Evolutionary conservation across 2,888 invertebrate species (phyloP).

Genomic region (Leptogaster cylindrica): DNA sequence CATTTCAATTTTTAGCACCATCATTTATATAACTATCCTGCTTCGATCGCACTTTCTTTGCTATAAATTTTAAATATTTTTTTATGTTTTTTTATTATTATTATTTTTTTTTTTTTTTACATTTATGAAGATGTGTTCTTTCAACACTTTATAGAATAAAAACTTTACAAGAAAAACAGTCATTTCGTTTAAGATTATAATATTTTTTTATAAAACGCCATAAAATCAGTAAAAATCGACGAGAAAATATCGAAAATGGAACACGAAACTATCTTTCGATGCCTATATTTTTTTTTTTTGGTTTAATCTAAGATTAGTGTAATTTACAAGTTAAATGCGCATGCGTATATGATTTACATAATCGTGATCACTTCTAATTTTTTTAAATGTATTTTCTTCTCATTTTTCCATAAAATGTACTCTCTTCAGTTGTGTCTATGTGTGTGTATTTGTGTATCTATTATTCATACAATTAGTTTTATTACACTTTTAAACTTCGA

Average conservation of each 20-base stretch:
- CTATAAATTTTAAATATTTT: neutral
- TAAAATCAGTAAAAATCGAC: constrained; percentile 1
- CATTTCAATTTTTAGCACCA: constrained; percentile 38
- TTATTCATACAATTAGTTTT: constrained; percentile 29
- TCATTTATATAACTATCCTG: constrained; percentile 26
- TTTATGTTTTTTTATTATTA: no score
- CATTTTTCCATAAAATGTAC: constrained; percentile 2
- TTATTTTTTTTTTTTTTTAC: neutral
- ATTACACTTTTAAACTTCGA: constrained; percentile 43
- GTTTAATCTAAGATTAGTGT: no score
- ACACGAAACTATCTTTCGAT: neutral
- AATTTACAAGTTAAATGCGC: constrained; percentile 27
- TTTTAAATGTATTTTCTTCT: constrained; percentile 10
- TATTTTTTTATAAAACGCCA: neutral
- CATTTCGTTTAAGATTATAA: neutral
- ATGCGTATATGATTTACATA: constrained; percentile 24
- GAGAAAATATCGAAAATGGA: no score
- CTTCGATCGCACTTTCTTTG: constrained; percentile 3
- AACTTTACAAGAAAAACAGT: neutral
- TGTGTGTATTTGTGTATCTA: constrained; percentile 10
- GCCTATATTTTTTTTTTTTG: no score
- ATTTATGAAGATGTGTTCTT: no score
- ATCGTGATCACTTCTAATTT: constrained; percentile 13
- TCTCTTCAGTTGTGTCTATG: constrained; percentile 29
- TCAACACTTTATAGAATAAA: neutral